Percentiles rank a stretch among this genome's conserved stretches.
Conservation (phyloP, 2,113 vertebrate genomes). For the Columba janthina region DNA sequence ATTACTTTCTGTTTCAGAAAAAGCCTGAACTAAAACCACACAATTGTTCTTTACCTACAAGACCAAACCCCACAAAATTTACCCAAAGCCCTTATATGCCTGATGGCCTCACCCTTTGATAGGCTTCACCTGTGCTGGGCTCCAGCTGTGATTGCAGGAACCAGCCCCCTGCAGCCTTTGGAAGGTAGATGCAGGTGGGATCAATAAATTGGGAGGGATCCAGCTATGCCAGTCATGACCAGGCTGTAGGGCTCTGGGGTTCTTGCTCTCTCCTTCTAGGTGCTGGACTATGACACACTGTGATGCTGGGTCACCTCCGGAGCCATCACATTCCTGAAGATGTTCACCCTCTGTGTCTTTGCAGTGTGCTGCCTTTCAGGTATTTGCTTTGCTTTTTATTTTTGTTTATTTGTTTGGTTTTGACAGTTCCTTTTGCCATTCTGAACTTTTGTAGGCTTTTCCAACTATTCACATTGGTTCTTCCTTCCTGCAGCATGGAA, state of each 20-base stretch:
- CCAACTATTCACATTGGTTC: accelerated
- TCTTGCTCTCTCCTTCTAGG: accelerated
- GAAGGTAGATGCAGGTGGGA: no score
- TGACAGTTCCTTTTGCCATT: neutral
- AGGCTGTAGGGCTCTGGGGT: accelerated
- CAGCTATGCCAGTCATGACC: accelerated
- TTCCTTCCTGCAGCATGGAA: neutral
- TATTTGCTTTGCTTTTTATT: no score
- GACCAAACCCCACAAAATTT: accelerated
- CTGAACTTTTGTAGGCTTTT: neutral
- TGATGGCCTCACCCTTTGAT: neutral
- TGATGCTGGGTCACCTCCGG: no score
- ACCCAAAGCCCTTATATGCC: accelerated
- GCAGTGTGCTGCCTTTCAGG: neutral
- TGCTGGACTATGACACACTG: no score
- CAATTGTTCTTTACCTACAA: no score
- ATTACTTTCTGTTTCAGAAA: accelerated
- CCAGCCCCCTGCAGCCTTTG: no score
- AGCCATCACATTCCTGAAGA: accelerated
- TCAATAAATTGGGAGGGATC: no score
- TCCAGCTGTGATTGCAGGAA: neutral
- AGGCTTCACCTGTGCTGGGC: neutral
- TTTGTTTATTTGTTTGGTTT: neutral
- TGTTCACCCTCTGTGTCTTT: neutral
- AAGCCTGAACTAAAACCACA: neutral